Base-by-base conservation (phyloP, 2,113 vertebrate species). In the Rhea americana region DNA sequence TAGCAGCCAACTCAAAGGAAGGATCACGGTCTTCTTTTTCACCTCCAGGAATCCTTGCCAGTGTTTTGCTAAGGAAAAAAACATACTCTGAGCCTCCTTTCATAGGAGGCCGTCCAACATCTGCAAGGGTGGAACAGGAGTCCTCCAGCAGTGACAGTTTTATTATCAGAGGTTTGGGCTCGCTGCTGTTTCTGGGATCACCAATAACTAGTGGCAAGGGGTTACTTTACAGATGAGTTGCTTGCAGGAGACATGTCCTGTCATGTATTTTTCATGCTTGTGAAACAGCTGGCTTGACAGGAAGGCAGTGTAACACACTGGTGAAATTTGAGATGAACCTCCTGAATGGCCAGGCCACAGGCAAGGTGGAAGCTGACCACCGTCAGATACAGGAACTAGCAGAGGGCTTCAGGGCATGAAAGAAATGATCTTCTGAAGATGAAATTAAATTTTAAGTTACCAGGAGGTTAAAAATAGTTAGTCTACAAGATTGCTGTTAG, bases 41-140 rank as follows among this genome's bases (percentile, higher is more conserved):
- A 84, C 39, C 71, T 95, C 87, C 70, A 88, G 45, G 30, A 86
- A 86, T 63, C 72, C 37, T 43, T 93, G 78, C 91, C 87, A 91
- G 39, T 43, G 37, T 82, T 95, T 85, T 79, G 26, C 85, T 93
- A 65, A 22, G 85, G 88, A 95, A 93, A 95, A 96, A 96, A 82
- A 7, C 5, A 2, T 50, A 91, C 77, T 75, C 41, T 83, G 6
- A 70, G 58, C 11, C 77, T 87, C 71, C 70, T 90, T 91, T 76
- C 58, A 32, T 1, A 91, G 20, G 30, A 93, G 6, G 45, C 39
- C 26, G 93, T 93, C 80, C 80, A 94, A 73, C 3, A 66, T 82
- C 16, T 55, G 53, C 41, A 87, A 18, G 5, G 37, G 6, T 25
- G 13, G 16, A 91, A 9, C 7, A 26, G 5, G 11, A 88, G 20